phyloP scores from a whole-genome alignment of 1,140 invertebrate species.

The Bombus pascuorum region DNA sequence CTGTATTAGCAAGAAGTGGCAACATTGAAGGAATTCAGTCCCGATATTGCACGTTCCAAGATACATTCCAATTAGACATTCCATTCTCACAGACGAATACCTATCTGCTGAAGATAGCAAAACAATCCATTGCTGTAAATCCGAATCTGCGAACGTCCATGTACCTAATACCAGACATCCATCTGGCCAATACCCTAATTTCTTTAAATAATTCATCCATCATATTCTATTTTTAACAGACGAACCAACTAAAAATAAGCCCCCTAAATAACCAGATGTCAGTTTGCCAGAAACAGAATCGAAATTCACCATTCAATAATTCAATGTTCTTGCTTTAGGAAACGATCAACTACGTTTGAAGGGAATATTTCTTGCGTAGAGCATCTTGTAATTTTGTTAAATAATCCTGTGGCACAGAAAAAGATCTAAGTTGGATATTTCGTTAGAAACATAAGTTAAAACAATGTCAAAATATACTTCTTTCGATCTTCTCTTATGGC shows the following conservation, averaged over 20 bases:
- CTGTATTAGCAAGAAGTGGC: constrained; percentile 10
- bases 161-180: not conserved
- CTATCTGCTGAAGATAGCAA: not conserved
- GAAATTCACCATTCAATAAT: not conserved
- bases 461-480: too few species aligned
- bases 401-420: not conserved
- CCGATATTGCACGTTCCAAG: constrained; percentile 26
- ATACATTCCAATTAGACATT: constrained; percentile 28
- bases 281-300: constrained; percentile 4
- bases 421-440: not conserved
- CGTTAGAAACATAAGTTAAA: too few species aligned
- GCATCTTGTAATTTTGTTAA: too few species aligned
- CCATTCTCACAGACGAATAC: constrained; percentile 10
- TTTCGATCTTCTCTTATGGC: too few species aligned
- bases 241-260: not conserved
- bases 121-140: not conserved
- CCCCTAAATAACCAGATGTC: not conserved
- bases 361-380: not conserved
- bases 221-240: constrained; percentile 13
- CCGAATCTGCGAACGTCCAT: not conserved
- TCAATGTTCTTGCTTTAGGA: too few species aligned
- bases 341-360: not conserved
- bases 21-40: constrained; percentile 1
- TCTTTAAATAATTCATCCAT: constrained; percentile 26
- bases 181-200: constrained; percentile 9